Base-by-base conservation (phyloP, 2,113 vertebrate species). In the Stomatorhinus ivindoensis region DNA sequence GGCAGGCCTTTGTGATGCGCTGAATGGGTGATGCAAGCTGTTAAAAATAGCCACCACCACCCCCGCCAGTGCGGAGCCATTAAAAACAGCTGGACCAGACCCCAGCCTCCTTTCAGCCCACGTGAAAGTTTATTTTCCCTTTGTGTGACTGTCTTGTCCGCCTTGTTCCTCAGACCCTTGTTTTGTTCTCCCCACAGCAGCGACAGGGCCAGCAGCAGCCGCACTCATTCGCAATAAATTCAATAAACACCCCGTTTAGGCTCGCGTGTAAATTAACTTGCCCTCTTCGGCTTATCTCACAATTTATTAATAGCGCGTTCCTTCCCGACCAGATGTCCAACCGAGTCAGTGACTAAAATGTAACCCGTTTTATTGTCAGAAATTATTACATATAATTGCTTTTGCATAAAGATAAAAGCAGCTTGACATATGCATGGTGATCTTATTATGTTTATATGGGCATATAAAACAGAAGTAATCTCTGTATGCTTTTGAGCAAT, bases 41-140 rank as follows among this genome's bases (percentile, higher is more conserved):
- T 96, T 95, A 95, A 95, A 96, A 95, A 95, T 95, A 93, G 95
- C 94, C 93, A 89, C 87, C 92, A 94, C 93, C 89, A n/a, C 44
- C 92, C 94, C 93, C 93, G 94, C 95, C 94, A 95, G 89, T 93
- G 94, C 91, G 39, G 91, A n/a, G 91, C 94, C 94, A 95, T 95
- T 95, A 95, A 95, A 96, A 96, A 96, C 95, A 95, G 94, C 95
- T 95, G 95, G 94, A 92, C 92, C 69, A 90, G 93, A 93, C 94
- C 93, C 90, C 93, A 92, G 93, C 91, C 93, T 92, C 93, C 94
- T 94, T 91, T 96, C 95, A 94, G 95, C 89, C 91, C 91, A 94
- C 94, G 93, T 94, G 94, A 95, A 96, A 95, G 95, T 96, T 96
- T 94, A 94, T 95, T 95, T 94, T 95, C 92, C 93, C 94, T 93